Percentiles rank a stretch among this genome's conserved stretches.
These are phyloP conservation scores for Meloidogyne exigua DNA, from an alignment of 1,140 invertebrate species.

Conservation along the genomic window DNA sequence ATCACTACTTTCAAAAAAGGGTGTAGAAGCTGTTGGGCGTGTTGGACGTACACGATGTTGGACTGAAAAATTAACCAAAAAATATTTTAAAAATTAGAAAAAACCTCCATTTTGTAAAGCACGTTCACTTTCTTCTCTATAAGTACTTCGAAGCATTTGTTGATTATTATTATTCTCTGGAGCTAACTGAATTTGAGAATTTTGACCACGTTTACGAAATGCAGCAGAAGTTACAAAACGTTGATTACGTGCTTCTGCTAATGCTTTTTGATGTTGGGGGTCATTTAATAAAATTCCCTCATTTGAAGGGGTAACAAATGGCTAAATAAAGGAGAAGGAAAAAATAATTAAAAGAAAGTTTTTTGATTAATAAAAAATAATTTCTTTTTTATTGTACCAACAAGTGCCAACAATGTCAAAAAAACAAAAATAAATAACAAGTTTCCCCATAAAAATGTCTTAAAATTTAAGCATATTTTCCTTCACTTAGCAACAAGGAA, in stretches of 20 bases:
- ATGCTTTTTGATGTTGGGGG: not conserved
- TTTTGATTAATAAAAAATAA: constrained; percentile 16
- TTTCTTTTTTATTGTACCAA: not conserved
- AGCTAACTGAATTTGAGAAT: constrained; percentile 22
- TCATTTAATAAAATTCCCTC: not conserved
- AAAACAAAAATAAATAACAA: not conserved
- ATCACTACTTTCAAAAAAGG: not conserved
- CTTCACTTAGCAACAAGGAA: not conserved
- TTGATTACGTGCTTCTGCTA: constrained; percentile 14
- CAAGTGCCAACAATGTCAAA: not conserved
- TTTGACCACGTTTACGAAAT: constrained; percentile 21
- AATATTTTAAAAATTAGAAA: not conserved
- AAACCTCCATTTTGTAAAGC: constrained; percentile 22
- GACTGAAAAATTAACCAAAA: not conserved
- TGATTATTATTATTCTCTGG: not conserved
- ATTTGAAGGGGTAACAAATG: not conserved
- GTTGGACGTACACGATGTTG: not conserved
- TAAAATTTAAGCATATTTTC: not conserved
- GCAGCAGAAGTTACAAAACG: constrained; percentile 29
- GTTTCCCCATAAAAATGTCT: not conserved
- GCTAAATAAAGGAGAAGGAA: not conserved
- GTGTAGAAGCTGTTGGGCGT: not conserved
- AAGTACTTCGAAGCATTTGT: constrained; percentile 19
- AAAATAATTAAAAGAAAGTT: not conserved
- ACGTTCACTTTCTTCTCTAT: constrained; percentile 24